Conservation (phyloP, 1,140 invertebrate genomes). For the Pseudomyrmex cubaensis region DNA sequence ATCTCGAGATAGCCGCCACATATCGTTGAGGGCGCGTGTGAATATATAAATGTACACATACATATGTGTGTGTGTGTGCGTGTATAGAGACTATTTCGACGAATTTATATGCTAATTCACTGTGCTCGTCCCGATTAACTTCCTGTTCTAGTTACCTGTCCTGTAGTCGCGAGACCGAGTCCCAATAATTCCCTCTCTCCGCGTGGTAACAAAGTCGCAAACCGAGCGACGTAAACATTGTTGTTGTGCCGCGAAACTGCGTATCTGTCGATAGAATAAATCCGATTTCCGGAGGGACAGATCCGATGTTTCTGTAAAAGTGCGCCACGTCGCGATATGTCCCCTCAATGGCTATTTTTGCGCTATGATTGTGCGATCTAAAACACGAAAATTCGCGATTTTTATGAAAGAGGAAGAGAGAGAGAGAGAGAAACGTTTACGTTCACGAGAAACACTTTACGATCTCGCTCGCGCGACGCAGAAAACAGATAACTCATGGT, state of each 20-base stretch:
- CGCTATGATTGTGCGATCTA: background rate
- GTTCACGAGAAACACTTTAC: slow-evolving; percentile 8
- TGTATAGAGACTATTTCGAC: slow-evolving; percentile 62
- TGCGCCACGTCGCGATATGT: no score
- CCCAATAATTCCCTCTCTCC: background rate
- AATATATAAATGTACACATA: no score
- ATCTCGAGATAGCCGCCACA: slow-evolving; percentile 38
- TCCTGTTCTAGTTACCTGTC: slow-evolving; percentile 63
- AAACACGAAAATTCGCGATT: background rate
- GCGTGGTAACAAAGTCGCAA: slow-evolving; percentile 45
- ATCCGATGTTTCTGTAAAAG: slow-evolving; percentile 34
- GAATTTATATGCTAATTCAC: slow-evolving; percentile 74
- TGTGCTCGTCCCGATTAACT: slow-evolving; percentile 70
- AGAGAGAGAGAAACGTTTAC: background rate
- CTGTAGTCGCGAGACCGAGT: slow-evolving; percentile 4
- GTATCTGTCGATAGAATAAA: slow-evolving; percentile 47
- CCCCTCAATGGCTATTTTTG: background rate
- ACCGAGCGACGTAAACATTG: slow-evolving; percentile 55
- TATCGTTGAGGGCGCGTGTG: no score
- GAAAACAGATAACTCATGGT: slow-evolving; percentile 17
- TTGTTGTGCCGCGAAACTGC: slow-evolving; percentile 24
- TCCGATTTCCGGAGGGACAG: slow-evolving; percentile 47
- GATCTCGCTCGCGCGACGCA: background rate
- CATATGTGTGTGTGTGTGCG: no score
- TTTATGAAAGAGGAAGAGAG: slow-evolving; percentile 26